These are phyloP conservation scores for Jaculus jaculus DNA, from an alignment of 2,113 vertebrate genomes.

Conservation along the genomic window DNA sequence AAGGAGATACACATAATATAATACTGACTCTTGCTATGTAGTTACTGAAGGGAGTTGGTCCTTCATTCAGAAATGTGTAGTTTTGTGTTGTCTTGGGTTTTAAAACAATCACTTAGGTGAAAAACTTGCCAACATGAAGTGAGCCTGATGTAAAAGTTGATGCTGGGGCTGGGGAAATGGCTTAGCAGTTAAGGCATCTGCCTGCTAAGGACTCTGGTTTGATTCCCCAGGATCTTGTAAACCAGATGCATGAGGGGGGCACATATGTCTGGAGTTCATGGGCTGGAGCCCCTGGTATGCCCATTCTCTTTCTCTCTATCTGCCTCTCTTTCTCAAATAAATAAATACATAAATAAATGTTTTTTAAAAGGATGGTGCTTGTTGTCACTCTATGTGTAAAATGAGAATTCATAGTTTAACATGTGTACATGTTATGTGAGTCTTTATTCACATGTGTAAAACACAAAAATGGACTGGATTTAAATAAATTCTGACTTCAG, in stretches of 20 bases:
- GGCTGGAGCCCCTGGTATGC: too few species aligned
- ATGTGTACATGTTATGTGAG: neutral
- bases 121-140: neutral
- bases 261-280: too few species aligned
- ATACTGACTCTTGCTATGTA: neutral
- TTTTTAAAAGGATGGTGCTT: neutral
- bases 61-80: neutral
- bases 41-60: neutral
- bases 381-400: neutral
- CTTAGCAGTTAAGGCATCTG: too few species aligned
- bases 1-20: neutral
- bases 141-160: too few species aligned
- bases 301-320: too few species aligned
- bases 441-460: neutral
- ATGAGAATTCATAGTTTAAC: neutral
- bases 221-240: too few species aligned
- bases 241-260: too few species aligned
- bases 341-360: too few species aligned
- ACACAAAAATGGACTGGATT: neutral
- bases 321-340: too few species aligned
- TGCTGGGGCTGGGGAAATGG: too few species aligned
- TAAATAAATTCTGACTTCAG: neutral
- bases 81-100: neutral
- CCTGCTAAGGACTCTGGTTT: too few species aligned
- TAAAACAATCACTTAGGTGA: slow-evolving; percentile 21